A percentile compares a stretch with the other conserved stretches of the same genome.
phyloP scores from a whole-genome alignment of 2,888 invertebrate species.

The Tholera decimalis region DNA sequence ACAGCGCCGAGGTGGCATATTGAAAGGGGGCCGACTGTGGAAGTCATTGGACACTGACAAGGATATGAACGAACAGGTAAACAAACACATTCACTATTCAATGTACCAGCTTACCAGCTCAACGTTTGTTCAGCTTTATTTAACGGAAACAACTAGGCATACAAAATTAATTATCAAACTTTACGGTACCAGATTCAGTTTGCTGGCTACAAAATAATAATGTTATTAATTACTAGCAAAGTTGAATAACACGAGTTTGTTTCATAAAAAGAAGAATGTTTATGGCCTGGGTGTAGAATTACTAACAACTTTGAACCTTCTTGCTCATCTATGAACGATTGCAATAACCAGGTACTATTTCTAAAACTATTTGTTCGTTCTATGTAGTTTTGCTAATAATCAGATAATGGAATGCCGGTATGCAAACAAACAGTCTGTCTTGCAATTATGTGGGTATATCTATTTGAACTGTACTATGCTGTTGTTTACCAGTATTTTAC shows the following conservation, averaged over 20 bases:
- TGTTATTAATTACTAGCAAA: slow-evolving; percentile 6
- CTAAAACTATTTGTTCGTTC: not conserved
- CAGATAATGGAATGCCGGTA: too few relatives aligned
- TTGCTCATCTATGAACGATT: not conserved
- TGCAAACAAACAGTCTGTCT: too few relatives aligned
- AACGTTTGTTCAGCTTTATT: not conserved
- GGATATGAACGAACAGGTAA: slow-evolving; percentile 90
- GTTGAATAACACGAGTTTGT: not conserved
- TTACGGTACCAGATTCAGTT: not conserved
- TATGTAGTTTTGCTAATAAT: too few relatives aligned
- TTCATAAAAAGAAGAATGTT: too few relatives aligned
- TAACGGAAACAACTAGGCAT: not conserved
- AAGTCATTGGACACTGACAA: slow-evolving; percentile 90
- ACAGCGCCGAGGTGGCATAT: slow-evolving; percentile 93
- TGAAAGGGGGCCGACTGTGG: slow-evolving; percentile 95
- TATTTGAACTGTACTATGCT: too few relatives aligned
- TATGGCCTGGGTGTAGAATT: too few relatives aligned
- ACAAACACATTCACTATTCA: not conserved
- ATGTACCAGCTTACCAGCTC: not conserved
- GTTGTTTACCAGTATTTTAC: too few relatives aligned
- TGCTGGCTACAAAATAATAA: not conserved
- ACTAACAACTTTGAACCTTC: too few relatives aligned
- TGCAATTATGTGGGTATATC: too few relatives aligned
- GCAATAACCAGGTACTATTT: not conserved
- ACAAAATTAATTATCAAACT: slow-evolving; percentile 6